Evolutionary conservation across 1,140 invertebrate genomes (phyloP).

Genomic region (Xylocopa sonorina): DNA sequence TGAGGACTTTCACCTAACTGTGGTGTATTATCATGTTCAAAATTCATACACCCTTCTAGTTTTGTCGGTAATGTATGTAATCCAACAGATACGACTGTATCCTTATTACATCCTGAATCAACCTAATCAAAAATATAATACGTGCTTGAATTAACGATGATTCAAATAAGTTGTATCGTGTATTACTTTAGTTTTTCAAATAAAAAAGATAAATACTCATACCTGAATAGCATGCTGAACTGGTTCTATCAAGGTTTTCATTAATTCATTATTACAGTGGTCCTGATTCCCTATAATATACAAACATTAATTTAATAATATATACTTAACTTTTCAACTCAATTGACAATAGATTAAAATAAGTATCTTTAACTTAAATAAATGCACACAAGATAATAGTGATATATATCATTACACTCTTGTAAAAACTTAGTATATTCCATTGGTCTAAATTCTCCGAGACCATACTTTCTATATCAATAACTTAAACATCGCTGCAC

Average conservation of each 20-base stretch:
- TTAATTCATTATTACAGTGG: conserved; percentile 64
- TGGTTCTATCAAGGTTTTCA: conserved; percentile 59
- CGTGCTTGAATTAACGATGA: not conserved
- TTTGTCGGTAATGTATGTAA: conserved; percentile 53
- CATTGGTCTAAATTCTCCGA: too few species aligned
- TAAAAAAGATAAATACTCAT: conserved; percentile 50
- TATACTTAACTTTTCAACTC: not conserved
- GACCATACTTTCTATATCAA: too few species aligned
- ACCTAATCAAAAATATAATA: conserved; percentile 58
- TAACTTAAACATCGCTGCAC: too few species aligned
- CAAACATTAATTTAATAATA: not conserved
- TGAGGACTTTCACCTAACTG: conserved; percentile 76
- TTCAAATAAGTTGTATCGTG: not conserved
- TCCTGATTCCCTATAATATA: conserved; percentile 60
- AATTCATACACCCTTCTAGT: conserved; percentile 72
- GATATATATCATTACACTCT: too few species aligned
- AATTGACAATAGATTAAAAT: not conserved
- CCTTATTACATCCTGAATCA: conserved; percentile 63
- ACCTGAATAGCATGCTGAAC: conserved; percentile 65
- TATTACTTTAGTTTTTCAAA: not conserved
- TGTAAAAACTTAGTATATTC: too few species aligned
- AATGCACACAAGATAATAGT: too few species aligned
- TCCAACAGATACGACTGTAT: conserved; percentile 52
- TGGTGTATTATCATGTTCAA: conserved; percentile 73
- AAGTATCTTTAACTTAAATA: too few species aligned